phyloP scores from a whole-genome alignment of 1,140 invertebrate genomes.

The Penaeus japonicus region DNA sequence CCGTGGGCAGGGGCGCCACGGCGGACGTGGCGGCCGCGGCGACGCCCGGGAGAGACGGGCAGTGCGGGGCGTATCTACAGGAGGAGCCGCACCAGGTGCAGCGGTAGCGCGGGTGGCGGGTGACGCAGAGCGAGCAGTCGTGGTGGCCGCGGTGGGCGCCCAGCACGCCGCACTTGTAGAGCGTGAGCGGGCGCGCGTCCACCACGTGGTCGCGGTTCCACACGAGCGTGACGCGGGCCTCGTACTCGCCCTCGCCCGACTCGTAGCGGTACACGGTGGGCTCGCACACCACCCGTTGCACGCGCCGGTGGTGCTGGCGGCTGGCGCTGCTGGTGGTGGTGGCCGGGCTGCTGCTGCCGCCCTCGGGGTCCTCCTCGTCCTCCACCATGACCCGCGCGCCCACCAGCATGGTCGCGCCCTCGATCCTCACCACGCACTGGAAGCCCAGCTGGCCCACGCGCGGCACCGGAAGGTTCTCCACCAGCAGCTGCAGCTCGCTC shows the following conservation, averaged over 20 bases:
- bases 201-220: slow-evolving; percentile 94
- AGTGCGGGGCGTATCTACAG: slow-evolving; percentile 85
- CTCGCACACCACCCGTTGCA: slow-evolving; percentile 86
- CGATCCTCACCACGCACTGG: slow-evolving; percentile 89
- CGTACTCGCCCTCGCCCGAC: slow-evolving; percentile 82
- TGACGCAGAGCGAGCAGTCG: slow-evolving; percentile 95
- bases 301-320: slow-evolving; percentile 18
- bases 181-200: slow-evolving; percentile 84
- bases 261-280: slow-evolving; percentile 91
- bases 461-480: slow-evolving; percentile 85
- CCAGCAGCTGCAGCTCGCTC: slow-evolving; percentile 86
- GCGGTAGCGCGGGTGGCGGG: slow-evolving; percentile 80
- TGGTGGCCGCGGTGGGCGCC: slow-evolving; percentile 90
- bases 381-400: slow-evolving; percentile 78
- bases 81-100: slow-evolving; percentile 91
- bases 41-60: slow-evolving; percentile 73
- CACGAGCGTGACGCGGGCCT: slow-evolving; percentile 86
- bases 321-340: neutral
- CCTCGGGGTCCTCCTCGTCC: too few species aligned
- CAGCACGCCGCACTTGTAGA: slow-evolving; percentile 94
- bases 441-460: slow-evolving; percentile 78
- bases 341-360: neutral
- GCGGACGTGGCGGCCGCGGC: slow-evolving; percentile 73
- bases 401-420: slow-evolving; percentile 86
- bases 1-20: too few species aligned